Evolutionary conservation across 2,113 vertebrate species (phyloP).

Genomic region (Limnothrissa miodon): DNA sequence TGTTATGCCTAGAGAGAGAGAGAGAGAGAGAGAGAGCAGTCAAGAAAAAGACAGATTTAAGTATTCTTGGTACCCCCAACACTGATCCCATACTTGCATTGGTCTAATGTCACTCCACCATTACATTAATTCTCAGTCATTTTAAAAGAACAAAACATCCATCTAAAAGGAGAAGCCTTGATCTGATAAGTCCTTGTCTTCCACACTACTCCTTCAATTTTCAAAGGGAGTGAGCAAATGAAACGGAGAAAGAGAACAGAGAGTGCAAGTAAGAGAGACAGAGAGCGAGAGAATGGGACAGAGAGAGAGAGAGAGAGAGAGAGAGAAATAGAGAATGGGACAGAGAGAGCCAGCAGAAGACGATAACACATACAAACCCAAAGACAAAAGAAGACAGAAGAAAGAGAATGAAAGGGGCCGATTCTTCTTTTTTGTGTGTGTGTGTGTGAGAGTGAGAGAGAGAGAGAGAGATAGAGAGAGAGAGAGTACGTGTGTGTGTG

Average conservation of each 20-base stretch:
- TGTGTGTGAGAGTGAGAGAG: slow-evolving; percentile 10
- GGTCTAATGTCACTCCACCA: neutral
- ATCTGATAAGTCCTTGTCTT: slow-evolving; percentile 64
- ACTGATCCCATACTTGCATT: neutral
- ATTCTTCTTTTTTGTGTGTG: slow-evolving; percentile 14
- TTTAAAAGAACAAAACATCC: slow-evolving; percentile 57
- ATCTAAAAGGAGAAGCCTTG: slow-evolving; percentile 53
- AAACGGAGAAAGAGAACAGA: slow-evolving; percentile 39
- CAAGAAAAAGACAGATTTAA: neutral
- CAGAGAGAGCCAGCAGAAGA: slow-evolving; percentile 17
- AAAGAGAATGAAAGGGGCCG: slow-evolving; percentile 40
- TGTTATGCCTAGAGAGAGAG: neutral
- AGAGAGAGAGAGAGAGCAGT: neutral
- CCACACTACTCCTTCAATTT: slow-evolving; percentile 63
- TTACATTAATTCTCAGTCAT: slow-evolving; percentile 54
- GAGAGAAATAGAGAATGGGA: slow-evolving; percentile 39
- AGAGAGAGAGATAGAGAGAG: no score
- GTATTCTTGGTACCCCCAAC: neutral
- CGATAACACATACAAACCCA: slow-evolving; percentile 10
- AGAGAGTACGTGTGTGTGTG: slow-evolving; percentile 7
- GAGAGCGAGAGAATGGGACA: slow-evolving; percentile 40
- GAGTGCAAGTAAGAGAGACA: slow-evolving; percentile 46
- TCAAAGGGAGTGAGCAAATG: slow-evolving; percentile 57
- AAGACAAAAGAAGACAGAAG: slow-evolving; percentile 23
- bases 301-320: slow-evolving; percentile 42